Percentiles rank a stretch among this genome's conserved stretches.
These are phyloP conservation scores for Gymnoscopelus braueri DNA, from an alignment of 2,797 vertebrate species.

Conservation along the genomic window DNA sequence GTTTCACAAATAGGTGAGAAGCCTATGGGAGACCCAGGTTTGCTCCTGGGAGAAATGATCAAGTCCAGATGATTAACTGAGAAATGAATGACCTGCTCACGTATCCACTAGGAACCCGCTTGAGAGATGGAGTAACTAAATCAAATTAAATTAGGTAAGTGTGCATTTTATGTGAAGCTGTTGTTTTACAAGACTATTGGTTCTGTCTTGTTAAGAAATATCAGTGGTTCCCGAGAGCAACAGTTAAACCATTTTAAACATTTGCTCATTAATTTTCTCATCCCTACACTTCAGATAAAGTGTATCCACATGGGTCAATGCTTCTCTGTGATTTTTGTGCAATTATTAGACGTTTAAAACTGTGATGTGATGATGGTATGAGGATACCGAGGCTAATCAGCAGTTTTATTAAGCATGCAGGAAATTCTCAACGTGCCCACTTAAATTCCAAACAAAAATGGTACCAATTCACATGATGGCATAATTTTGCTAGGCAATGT, in stretches of 20 bases:
- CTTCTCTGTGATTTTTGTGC: not conserved
- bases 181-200: constrained; percentile 62
- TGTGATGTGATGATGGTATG: constrained; percentile 4
- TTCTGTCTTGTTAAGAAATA: constrained; percentile 43
- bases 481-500: too few species aligned
- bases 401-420: too few species aligned
- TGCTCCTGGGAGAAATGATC: constrained; percentile 75
- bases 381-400: not conserved
- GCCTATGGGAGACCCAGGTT: constrained; percentile 78
- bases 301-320: not conserved
- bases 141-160: constrained; percentile 68
- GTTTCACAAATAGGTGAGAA: constrained; percentile 82
- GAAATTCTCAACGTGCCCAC: too few species aligned
- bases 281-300: constrained; percentile 22
- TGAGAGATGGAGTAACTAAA: constrained; percentile 70
- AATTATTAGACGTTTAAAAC: constrained; percentile 12
- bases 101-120: constrained; percentile 74
- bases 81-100: constrained; percentile 79
- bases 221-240: constrained; percentile 13
- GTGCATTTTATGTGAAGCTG: constrained; percentile 53
- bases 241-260: constrained; percentile 23
- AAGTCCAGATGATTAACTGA: constrained; percentile 81
- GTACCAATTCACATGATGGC: constrained; percentile 18
- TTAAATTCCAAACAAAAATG: too few species aligned
- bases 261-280: constrained; percentile 26